Base-by-base conservation (phyloP, 2,888 invertebrate species). In the Polydrusus cervinus region DNA sequence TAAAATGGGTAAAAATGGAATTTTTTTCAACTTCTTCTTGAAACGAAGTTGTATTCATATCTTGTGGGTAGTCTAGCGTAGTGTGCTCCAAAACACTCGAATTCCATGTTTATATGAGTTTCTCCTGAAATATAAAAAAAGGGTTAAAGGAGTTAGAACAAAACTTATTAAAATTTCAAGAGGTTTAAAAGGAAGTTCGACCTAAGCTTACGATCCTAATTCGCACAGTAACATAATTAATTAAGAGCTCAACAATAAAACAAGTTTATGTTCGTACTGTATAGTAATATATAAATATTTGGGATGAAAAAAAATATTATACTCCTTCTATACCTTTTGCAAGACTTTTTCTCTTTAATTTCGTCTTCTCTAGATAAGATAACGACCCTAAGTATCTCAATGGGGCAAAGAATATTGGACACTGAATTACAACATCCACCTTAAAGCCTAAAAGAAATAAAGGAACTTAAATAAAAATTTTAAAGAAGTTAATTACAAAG, bases 41-140 rank as follows among this genome's bases (percentile, higher is more conserved):
- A 13, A 40, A 25, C 34, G 14, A 82, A 78, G 38, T 78, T 67
- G 79, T 83, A 84, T 38, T 79, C 71, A 71, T 81, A 84, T 64
- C 77, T 69, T 10, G 83, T 78, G 6, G 85, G 84, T 65, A 85
- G 77, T 45, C 84, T 79, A 1, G 84, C 82, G 66, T 84, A 85
- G 38, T 81, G 77, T 6, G 84, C 85, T 6, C 84, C 84, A 18
- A 79, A 79, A 79, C 84, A 85, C 64, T 83, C 80, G 71, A 85
- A 85, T 30, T 79, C 70, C 53, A 84, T 74, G 61, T 78, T 78
- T 45, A 85, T 76, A 25, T 77, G 43, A 3, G 75, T 78, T n/a
- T 75, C 74, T 8, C 78, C 80, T 72, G 20, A 40, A 70, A 75
- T 16, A 51, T n/a, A 20, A 34, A 16, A 53, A 43, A n/a, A 57